phyloP scores from a whole-genome alignment of 2,113 vertebrate genomes.

The Paramisgurnus dabryanus region DNA sequence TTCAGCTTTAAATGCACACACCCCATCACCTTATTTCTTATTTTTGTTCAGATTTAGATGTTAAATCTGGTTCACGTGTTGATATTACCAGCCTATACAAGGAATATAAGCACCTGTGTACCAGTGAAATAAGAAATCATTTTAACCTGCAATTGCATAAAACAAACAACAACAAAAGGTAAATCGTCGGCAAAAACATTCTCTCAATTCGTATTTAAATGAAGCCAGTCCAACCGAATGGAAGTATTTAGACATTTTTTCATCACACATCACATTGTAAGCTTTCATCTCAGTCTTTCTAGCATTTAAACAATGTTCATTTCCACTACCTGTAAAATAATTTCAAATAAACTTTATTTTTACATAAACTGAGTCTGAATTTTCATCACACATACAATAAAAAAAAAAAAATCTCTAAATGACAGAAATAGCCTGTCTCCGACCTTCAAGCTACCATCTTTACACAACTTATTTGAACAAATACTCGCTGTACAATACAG shows the following conservation, averaged over 20 bases:
- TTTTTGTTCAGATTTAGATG: no score
- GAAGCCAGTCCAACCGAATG: neutral
- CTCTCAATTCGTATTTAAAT: no score
- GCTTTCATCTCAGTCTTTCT: neutral
- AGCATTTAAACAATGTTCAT: neutral
- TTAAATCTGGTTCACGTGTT: no score
- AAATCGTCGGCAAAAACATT: no score
- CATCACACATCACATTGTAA: neutral
- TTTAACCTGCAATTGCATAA: no score
- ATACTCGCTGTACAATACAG: constrained; percentile 63
- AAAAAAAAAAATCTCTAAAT: constrained; percentile 74
- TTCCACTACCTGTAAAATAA: constrained; percentile 75
- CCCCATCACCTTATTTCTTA: no score
- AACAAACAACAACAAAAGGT: no score
- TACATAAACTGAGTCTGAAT: constrained; percentile 79
- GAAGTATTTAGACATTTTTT: neutral
- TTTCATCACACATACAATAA: constrained; percentile 76
- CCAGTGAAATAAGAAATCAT: no score
- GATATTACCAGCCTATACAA: no score
- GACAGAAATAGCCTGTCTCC: constrained; percentile 65
- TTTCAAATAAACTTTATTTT: constrained; percentile 81
- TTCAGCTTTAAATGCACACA: no score
- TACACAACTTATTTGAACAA: constrained; percentile 59
- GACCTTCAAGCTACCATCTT: constrained; percentile 68
- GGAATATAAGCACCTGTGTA: no score